Conservation (phyloP, 2,888 invertebrate genomes). For the Tromatobia lineatoria region DNA sequence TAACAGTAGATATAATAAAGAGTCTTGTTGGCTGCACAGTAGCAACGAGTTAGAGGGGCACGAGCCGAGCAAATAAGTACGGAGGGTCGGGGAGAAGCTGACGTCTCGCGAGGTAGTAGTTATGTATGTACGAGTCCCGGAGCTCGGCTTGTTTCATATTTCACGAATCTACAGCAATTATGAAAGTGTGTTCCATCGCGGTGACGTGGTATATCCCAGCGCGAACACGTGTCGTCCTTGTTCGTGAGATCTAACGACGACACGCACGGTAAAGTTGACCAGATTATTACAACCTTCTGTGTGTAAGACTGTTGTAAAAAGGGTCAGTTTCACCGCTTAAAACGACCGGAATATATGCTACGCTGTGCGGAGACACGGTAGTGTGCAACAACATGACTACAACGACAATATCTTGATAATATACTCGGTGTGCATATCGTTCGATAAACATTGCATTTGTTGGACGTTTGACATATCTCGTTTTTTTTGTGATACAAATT, state of each 20-base stretch:
- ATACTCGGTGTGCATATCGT: not conserved
- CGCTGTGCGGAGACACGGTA: slow-evolving; percentile 69
- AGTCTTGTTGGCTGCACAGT: not conserved
- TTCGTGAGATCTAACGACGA: slow-evolving; percentile 34
- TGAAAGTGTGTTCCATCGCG: slow-evolving; percentile 78
- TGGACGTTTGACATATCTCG: not conserved
- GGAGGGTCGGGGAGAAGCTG: slow-evolving; percentile 29
- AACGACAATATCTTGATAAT: slow-evolving; percentile 5
- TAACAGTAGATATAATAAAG: slow-evolving; percentile 49
- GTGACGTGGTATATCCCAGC: slow-evolving; percentile 69
- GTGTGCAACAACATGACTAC: slow-evolving; percentile 41
- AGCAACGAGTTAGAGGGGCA: slow-evolving; percentile 26
- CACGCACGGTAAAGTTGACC: slow-evolving; percentile 34
- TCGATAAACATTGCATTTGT: slow-evolving; percentile 11
- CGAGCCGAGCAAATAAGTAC: slow-evolving; percentile 41
- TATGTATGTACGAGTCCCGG: not conserved
- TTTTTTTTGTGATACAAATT: not conserved
- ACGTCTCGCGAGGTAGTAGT: slow-evolving; percentile 24
- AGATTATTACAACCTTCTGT: not conserved
- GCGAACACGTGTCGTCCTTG: slow-evolving; percentile 79
- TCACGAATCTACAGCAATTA: slow-evolving; percentile 76
- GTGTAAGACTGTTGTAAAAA: not conserved
- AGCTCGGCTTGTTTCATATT: slow-evolving; percentile 51
- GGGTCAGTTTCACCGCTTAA: slow-evolving; percentile 36
- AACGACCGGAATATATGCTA: not conserved